Evolutionary conservation across 2,888 invertebrate genomes (phyloP).

Genomic region (Calephelis perditalis): DNA sequence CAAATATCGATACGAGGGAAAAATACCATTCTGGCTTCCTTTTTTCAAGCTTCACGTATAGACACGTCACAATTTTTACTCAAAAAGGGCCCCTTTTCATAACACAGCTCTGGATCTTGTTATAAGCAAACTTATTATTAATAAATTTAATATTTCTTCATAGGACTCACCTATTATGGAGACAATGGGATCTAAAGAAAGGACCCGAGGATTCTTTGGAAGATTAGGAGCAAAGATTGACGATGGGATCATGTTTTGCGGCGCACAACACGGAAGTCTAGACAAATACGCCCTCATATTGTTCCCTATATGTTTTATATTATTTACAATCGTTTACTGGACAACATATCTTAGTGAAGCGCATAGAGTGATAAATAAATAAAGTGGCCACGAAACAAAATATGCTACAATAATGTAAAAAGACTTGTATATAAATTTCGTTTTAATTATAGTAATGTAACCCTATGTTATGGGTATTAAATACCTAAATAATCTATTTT

Average conservation of each 20-base stretch:
- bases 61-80: too few species aligned
- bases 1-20: too few species aligned
- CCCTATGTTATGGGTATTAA: conserved; percentile 5
- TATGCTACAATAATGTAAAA: conserved; percentile 16
- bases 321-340: conserved; percentile 80
- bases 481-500: conserved; percentile 8
- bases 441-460: conserved; percentile 1
- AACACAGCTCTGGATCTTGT: too few species aligned
- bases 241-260: conserved; percentile 78
- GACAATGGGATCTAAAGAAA: conserved; percentile 49
- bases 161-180: conserved; percentile 71
- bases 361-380: conserved; percentile 47
- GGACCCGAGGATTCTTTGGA: conserved; percentile 43
- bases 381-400: conserved; percentile 27
- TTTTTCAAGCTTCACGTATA: too few species aligned
- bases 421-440: conserved; percentile 17
- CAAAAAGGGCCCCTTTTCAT: too few species aligned
- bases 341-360: conserved; percentile 80
- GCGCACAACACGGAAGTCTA: conserved; percentile 78
- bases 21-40: too few species aligned
- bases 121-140: not conserved
- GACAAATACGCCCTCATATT: conserved; percentile 79
- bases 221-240: conserved; percentile 65
- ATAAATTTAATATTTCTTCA: conserved; percentile 21
- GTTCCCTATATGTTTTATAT: conserved; percentile 77